Base-by-base conservation (phyloP, 2,888 invertebrate species). In the Litoditis marina region DNA sequence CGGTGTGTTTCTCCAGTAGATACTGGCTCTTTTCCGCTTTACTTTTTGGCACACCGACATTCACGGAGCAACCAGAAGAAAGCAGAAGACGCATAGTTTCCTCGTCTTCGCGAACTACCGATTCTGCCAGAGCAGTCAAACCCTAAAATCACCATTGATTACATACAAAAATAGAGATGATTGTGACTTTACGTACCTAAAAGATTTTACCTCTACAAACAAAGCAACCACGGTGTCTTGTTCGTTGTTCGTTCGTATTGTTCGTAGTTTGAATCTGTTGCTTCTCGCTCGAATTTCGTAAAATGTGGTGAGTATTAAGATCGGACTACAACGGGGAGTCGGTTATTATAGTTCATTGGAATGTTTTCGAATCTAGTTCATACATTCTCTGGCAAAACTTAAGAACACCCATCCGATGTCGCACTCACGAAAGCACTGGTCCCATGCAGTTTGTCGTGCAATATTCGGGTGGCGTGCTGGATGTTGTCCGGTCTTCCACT, bases 1-100 rank as follows among this genome's bases (percentile, higher is more conserved):
- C 69, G 1, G 53, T 56, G 53, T 67, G 67, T 31, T 67, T 66
- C 42, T 61, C 58, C 31, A 65, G 31, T 7, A 64, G 59, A 27
- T 44, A 49, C 8, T 60, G 63, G 31, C 63, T 36, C 44, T 60
- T 36, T 2, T 63, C 63, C 30, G 44, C 49, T 11, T 36, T 34
- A 11, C 50, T 16, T 36, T 39, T 50, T 2, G 64, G 69, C 25
- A 65, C 62, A 28, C 58, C 61, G 19, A 55, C 36, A 50, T 67
- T 59, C 16, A 55, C 59, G 6, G 62, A 65, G 25, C 65, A 65
- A 22, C 60, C 60, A 16, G 60, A 55, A 2, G 64, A 60, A 25
- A 68, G 27, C 5, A 68, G 52, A 5, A 58, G 32, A 1, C 54
- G 52, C 1, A 56, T 54, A 4, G 59, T 54, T 13, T 68, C 64